Evolutionary conservation across 2,888 invertebrate genomes (phyloP), one percentile per base, ranked within the genome.

Genomic region (Lepidochitona cinerea): DNA sequence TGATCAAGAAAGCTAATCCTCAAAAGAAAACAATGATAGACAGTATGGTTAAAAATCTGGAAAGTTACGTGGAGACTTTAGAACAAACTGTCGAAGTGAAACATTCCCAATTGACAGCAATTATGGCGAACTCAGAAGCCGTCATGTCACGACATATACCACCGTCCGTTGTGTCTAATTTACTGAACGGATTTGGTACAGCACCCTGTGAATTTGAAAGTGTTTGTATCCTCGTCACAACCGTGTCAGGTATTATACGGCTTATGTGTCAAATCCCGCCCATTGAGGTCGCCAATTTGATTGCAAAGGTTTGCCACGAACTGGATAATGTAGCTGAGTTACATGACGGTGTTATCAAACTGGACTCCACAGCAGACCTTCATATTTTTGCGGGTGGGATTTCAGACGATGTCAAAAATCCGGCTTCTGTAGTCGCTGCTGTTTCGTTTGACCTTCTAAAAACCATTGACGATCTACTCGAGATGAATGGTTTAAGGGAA

Each of bases 1-100:
- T 83, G 77, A 59, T 89, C 7, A 77, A 79, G 35, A 73, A 77
- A 35, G 82, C 82, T 4, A 83, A 82, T 35, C 84, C 86, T 0
- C 66, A 77, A 3, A 73, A 83, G 23, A 86, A 84, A 71, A 83
- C 86, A 4, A 80, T 89, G 14, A 70, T 89, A 33, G 90, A 90
- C 75, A 83, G 83, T 49, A 87, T 90, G 84, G 86, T 90, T 81
- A 83, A 85, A 32, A 81, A 87, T 4, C 81, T 90, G 78, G 89
- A 90, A 67, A 81, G 80, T 32, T 89, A 89, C 75, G 82, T 86
- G 7, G 49, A 53, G 6, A 18, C 83, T 35, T 78, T 89, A 49
- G 88, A 89, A 74, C 86, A 84, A 9, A 82, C 83, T 54, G 79
- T 88, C 4, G 33, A 64, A 26, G 64, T 23, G 26, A 64, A 64